These are phyloP conservation scores for Tinea semifulvella DNA, from an alignment of 2,888 invertebrate species.

Conservation along the genomic window DNA sequence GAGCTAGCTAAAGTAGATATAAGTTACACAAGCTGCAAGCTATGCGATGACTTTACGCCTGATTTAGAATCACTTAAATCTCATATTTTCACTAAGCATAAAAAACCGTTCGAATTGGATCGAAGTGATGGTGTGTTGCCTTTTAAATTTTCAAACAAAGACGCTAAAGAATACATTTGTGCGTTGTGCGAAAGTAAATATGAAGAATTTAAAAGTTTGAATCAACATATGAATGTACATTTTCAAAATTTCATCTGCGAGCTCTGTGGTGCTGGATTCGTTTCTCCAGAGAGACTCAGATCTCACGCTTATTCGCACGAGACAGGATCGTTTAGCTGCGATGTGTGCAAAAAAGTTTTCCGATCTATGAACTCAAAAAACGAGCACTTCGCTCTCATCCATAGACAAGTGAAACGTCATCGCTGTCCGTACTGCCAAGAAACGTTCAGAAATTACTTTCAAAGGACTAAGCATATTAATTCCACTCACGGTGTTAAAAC, in stretches of 20 bases:
- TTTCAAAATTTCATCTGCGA: constrained; percentile 56
- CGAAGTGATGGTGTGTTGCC: constrained; percentile 42
- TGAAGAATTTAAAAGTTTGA: constrained; percentile 44
- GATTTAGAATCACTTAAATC: constrained; percentile 33
- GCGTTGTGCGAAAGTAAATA: constrained; percentile 38
- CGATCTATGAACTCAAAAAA: constrained; percentile 52
- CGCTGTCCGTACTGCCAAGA: constrained; percentile 50
- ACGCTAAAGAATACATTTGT: constrained; percentile 34
- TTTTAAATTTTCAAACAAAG: constrained; percentile 35
- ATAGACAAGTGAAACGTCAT: constrained; percentile 51
- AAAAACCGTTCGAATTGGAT: constrained; percentile 32
- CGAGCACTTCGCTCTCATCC: constrained; percentile 56
- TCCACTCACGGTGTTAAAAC: constrained; percentile 43
- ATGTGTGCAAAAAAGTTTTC: constrained; percentile 57
- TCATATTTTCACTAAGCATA: constrained; percentile 39
- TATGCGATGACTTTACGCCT: constrained; percentile 32
- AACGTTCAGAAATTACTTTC: constrained; percentile 49
- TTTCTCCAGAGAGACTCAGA: constrained; percentile 44
- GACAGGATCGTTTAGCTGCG: constrained; percentile 46
- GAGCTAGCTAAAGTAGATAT: constrained; percentile 50
- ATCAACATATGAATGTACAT: constrained; percentile 58
- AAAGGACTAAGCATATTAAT: constrained; percentile 49
- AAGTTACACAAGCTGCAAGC: constrained; percentile 38
- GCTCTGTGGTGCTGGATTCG: constrained; percentile 49
- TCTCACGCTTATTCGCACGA: constrained; percentile 46